Base-by-base conservation (phyloP, 2,797 vertebrate genomes). In the Gastrophryne carolinensis region DNA sequence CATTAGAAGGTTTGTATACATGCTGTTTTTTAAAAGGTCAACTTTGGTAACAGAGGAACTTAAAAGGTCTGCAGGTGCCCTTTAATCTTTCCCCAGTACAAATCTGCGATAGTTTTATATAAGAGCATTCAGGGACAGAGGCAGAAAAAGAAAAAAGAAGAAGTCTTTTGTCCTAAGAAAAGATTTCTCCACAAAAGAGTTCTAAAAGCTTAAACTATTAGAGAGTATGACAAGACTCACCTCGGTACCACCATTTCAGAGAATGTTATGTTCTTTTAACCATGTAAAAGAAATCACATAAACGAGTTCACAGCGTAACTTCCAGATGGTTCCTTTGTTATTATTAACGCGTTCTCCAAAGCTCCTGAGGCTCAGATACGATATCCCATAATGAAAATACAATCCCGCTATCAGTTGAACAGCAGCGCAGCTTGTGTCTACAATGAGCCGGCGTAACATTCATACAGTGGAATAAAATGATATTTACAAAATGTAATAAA, bases 311-410 rank as follows among this genome's bases (percentile, higher is more conserved):
- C 27, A 17, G 32, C 29, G 34, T 52, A 37, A 41, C 54, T 57
- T 74, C 52, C 64, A 75, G 64, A 68, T 61, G 29, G 63, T 67
- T 67, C 41, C 37, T 67, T 63, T 74, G 63, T 73, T 56, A 74
- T 74, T 74, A 74, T 74, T 74, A 74, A 74, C 56, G 34, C 62
- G 58, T 39, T 49, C 62, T 57, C 13, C 50, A 74, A 65, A 74
- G 52, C 61, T 39, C 73, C 47, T 39, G 26, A 75, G 73, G 64
- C 53, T 68, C 53, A 52, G 52, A 60, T 52, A 35, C 26, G 26
- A 68, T 60, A 60, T 58, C 56, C 39, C 49, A 24, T 75, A 68
- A 68, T 75, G 63, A 61, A 75, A 75, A 75, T 61, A 60, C 73
- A 52, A 75, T 75, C 64, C 63, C 37, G 23, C 30, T 68, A 75